These are phyloP conservation scores for Hypomesus transpacificus DNA, from an alignment of 2,113 vertebrate species.

Conservation along the genomic window DNA sequence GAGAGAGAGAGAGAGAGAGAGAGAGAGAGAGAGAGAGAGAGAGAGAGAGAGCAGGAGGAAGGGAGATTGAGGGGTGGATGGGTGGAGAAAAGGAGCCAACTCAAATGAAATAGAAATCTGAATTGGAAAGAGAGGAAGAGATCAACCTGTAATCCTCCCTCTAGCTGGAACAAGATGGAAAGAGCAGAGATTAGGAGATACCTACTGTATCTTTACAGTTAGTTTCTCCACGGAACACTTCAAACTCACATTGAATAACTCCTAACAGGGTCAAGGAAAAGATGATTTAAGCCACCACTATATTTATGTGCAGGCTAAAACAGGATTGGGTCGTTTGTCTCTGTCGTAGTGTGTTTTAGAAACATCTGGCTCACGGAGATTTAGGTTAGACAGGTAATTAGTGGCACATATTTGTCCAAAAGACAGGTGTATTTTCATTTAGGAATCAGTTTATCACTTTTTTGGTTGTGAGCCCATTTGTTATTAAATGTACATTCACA, in stretches of 20 bases:
- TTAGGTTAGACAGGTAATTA: slow-evolving; percentile 84
- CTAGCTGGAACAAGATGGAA: slow-evolving; percentile 53
- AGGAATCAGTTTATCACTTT: slow-evolving; percentile 75
- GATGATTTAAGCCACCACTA: slow-evolving; percentile 76
- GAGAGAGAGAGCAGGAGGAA: slow-evolving; percentile 31
- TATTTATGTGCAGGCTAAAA: slow-evolving; percentile 72
- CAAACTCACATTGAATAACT: slow-evolving; percentile 70
- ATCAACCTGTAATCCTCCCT: slow-evolving; percentile 73
- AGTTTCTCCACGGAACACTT: slow-evolving; percentile 58
- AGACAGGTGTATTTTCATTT: slow-evolving; percentile 81
- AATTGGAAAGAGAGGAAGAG: slow-evolving; percentile 65
- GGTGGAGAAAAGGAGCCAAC: slow-evolving; percentile 29
- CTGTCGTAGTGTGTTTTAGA: slow-evolving; percentile 74
- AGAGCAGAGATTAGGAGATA: slow-evolving; percentile 63
- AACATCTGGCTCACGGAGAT: slow-evolving; percentile 81
- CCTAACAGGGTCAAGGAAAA: slow-evolving; percentile 79
- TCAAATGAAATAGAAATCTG: slow-evolving; percentile 73
- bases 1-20: slow-evolving; percentile 22
- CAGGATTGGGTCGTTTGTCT: slow-evolving; percentile 72
- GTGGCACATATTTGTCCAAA: slow-evolving; percentile 77
- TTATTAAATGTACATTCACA: slow-evolving; percentile 19
- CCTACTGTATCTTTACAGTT: slow-evolving; percentile 70
- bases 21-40: slow-evolving; percentile 23
- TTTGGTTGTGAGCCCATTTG: slow-evolving; percentile 53
- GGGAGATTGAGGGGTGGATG: background rate